Evolutionary conservation across 2,113 vertebrate species (phyloP).

Genomic region (Dipodomys spectabilis): DNA sequence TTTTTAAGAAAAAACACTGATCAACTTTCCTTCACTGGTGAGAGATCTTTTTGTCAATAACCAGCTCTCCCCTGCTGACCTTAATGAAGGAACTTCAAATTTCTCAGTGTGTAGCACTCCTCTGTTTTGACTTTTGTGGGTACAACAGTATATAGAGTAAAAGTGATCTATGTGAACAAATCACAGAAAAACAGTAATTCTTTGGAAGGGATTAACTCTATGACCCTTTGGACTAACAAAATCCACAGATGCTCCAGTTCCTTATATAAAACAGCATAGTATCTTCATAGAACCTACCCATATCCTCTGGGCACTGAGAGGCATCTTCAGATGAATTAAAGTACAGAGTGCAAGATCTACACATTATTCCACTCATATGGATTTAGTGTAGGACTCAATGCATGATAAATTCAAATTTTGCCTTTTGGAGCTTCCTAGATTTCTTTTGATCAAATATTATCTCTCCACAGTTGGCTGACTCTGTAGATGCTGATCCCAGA

Average conservation of each 20-base stretch:
- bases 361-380: rapidly evolving
- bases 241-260: not conserved
- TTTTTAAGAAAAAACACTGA: too few species aligned
- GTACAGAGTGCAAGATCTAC: not conserved
- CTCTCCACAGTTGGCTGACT: not conserved
- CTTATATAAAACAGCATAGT: not conserved
- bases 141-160: too few species aligned
- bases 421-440: not conserved
- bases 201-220: too few species aligned
- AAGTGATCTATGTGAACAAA: too few species aligned
- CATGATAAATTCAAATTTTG: not conserved
- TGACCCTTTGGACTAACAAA: not conserved
- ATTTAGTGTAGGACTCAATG: not conserved
- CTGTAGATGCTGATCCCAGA: not conserved
- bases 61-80: too few species aligned
- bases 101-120: too few species aligned
- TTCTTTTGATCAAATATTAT: not conserved
- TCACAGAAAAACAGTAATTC: too few species aligned
- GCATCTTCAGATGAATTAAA: not conserved
- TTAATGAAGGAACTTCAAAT: too few species aligned
- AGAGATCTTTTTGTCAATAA: too few species aligned
- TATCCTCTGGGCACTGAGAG: not conserved
- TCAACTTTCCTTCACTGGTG: too few species aligned
- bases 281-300: not conserved
- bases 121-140: too few species aligned